These are phyloP conservation scores for Phasia obesa DNA, from an alignment of 2,888 invertebrate genomes.

Conservation along the genomic window DNA sequence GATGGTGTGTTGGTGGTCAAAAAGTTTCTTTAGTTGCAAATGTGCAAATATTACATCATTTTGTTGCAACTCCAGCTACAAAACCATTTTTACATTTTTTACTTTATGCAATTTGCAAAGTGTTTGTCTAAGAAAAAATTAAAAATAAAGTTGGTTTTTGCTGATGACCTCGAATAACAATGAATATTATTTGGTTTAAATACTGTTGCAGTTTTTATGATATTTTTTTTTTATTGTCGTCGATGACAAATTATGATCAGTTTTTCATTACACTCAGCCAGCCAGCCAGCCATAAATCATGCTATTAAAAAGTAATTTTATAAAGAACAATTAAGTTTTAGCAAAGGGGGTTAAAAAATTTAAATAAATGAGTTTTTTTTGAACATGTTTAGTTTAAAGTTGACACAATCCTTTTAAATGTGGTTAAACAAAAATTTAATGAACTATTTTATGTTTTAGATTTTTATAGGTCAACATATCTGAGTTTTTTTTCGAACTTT, in stretches of 20 bases:
- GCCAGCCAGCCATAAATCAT: constrained; percentile 33
- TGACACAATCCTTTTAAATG: too few species aligned
- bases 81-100: constrained; percentile 1
- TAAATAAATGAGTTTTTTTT: too few species aligned
- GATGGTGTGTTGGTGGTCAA: constrained; percentile 26
- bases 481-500: too few species aligned
- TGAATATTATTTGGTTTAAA: constrained; percentile 32
- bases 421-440: too few species aligned
- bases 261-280: too few species aligned
- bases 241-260: constrained; percentile 46
- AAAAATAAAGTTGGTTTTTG: background rate
- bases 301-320: constrained; percentile 32
- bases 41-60: constrained; percentile 57
- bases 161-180: constrained; percentile 27
- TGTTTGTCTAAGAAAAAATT: constrained; percentile 20
- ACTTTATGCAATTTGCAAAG: constrained; percentile 22
- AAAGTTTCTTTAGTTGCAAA: constrained; percentile 32
- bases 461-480: too few species aligned
- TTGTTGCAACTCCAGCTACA: constrained; percentile 19
- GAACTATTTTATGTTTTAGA: too few species aligned
- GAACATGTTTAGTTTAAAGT: too few species aligned
- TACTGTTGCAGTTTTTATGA: background rate
- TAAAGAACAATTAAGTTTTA: too few species aligned
- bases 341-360: too few species aligned
- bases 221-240: background rate